phyloP scores from a whole-genome alignment of 2,888 invertebrate species.

The Agriopis aurantiaria region DNA sequence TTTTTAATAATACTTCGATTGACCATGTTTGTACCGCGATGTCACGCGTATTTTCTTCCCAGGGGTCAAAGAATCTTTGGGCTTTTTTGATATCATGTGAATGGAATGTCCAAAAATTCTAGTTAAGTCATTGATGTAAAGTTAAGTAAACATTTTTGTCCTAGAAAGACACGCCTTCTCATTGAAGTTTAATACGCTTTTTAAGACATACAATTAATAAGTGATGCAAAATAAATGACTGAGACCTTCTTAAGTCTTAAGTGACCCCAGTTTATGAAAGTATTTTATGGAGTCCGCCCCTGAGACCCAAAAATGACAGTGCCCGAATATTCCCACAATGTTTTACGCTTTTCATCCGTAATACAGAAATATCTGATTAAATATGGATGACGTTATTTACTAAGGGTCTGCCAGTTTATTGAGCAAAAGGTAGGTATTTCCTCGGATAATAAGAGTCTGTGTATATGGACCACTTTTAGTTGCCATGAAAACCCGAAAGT shows the following conservation, averaged over 20 bases:
- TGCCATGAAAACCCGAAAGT: background rate
- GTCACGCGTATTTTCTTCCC: no score
- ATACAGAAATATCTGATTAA: conserved; percentile 35
- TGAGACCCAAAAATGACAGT: conserved; percentile 15
- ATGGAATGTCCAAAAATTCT: background rate
- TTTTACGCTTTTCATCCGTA: conserved; percentile 33
- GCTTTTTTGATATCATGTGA: no score
- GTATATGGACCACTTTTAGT: conserved; percentile 19
- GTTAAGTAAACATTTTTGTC: background rate
- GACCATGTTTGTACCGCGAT: no score
- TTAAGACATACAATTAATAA: background rate
- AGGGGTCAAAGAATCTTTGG: no score
- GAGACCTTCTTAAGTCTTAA: background rate
- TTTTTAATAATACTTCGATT: no score
- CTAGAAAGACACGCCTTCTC: no score
- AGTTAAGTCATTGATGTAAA: background rate
- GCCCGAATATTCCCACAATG: conserved; percentile 27
- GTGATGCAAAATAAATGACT: background rate
- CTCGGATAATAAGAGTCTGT: conserved; percentile 22
- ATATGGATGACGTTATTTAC: conserved; percentile 42
- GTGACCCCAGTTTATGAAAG: conserved; percentile 3
- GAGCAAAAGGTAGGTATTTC: conserved; percentile 38
- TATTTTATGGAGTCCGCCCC: conserved; percentile 4
- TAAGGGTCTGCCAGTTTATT: conserved; percentile 41
- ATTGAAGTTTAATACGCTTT: background rate